Evolutionary conservation across 1,140 invertebrate species (phyloP), one percentile per base, ranked within the genome.

Genomic region (Drusus annulatus): DNA sequence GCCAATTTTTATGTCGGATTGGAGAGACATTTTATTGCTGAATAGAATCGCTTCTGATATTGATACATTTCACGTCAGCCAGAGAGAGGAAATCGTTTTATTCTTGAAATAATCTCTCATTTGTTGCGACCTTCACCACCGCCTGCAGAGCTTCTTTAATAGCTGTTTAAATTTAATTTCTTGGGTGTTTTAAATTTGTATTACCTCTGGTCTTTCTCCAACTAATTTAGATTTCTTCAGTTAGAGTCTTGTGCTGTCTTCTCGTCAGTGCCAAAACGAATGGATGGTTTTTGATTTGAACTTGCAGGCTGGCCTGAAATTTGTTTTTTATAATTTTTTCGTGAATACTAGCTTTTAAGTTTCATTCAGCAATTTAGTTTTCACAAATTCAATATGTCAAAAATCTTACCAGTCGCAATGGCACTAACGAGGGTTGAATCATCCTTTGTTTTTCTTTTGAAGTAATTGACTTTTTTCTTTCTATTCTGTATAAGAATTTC

Each of bases 401-500:
- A 75, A 58, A 75, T 75, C 71, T 75, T 75, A 75, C 71, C 71
- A 19, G 21, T 58, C 16, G 19, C 25, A n/a, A 58, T 75, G 15
- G 71, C 52, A 56, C 17, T 58, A 3, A 75, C 50, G 16, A 58
- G 54, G 19, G 16, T 19, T 7, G 71, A 51, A 51, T 75, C 71
- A 56, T 28, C 5, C 21, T 58, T 56, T 17, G 25, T 8, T 58
- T 50, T 71, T 71, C n/a, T 15, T n/a, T 75, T 75, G n/a, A 56
- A 54, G 52, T 58, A 58, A 52, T 17, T 50, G 3, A 68, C 13
- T 78, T 28, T 78, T 36, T 58, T 83, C 51, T 71, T 71, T 78
- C 23, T 74, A 28, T 76, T 25, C n/a, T 80, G 28, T 31, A 80
- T 68, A 16, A 76, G 17, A n/a, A 80, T 23, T 19, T 80, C 45